Conservation (phyloP, 2,113 vertebrate genomes). For the Myanophis thanlyinensis region DNA sequence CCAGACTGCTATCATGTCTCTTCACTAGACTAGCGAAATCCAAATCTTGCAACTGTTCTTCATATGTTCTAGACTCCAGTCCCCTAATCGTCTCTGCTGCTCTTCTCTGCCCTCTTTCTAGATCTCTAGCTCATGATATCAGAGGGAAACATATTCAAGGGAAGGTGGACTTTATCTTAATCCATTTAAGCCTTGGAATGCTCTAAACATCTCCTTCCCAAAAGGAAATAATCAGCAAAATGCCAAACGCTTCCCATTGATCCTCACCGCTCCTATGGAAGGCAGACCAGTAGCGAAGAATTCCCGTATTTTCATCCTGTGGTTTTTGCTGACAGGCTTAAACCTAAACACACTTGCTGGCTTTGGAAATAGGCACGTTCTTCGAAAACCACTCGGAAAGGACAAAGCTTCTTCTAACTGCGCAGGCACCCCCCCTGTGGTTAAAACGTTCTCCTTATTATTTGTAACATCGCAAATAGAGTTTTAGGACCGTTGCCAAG, state of each 20-base stretch:
- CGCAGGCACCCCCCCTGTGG: too few species aligned
- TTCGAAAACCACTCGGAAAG: background rate
- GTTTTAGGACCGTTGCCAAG: background rate
- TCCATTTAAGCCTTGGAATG: background rate
- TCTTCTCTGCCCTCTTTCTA: too few species aligned
- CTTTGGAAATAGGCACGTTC: background rate
- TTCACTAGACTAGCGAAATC: too few species aligned
- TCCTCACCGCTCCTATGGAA: background rate
- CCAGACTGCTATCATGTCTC: too few species aligned
- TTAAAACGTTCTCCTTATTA: background rate
- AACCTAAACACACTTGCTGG: background rate
- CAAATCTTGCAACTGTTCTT: too few species aligned
- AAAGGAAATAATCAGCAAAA: background rate
- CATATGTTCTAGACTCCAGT: too few species aligned
- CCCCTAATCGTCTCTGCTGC: fast-evolving
- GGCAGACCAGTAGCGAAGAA: background rate
- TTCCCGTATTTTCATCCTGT: background rate
- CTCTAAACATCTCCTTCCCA: background rate
- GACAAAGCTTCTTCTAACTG: background rate
- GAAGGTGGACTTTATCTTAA: background rate
- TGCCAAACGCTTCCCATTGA: background rate
- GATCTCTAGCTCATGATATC: background rate
- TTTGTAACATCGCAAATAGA: background rate
- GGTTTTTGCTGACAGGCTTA: background rate
- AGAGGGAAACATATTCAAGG: background rate